A percentile compares a stretch with the other conserved stretches of the same genome.
These are phyloP conservation scores for Nomada fucata DNA, from an alignment of 2,888 invertebrate genomes.

Conservation along the genomic window DNA sequence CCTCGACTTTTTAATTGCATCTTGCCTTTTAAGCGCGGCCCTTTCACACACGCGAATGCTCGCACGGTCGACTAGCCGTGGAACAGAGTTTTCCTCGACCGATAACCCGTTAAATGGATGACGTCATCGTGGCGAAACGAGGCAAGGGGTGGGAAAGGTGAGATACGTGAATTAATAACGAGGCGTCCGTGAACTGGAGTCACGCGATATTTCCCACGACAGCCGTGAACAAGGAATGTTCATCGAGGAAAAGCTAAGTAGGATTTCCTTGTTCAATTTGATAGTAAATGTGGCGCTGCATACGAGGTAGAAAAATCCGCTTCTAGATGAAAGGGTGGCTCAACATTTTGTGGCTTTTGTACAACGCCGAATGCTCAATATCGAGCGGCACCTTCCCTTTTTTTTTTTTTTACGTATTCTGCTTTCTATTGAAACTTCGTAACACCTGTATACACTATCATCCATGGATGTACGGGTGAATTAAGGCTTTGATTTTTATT, in stretches of 20 bases:
- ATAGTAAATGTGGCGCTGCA: conserved; percentile 12
- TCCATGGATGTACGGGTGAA: too few species aligned
- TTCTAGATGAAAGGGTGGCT: conserved; percentile 8
- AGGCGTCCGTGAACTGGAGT: neutral
- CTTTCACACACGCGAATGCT: conserved; percentile 3
- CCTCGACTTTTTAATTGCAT: conserved; percentile 12
- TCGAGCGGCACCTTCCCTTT: conserved; percentile 6
- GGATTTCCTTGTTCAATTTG: conserved; percentile 19
- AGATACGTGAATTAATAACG: conserved; percentile 41
- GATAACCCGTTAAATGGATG: conserved; percentile 40
- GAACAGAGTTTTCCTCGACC: conserved; percentile 36
- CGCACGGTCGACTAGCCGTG: conserved; percentile 24
- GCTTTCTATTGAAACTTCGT: neutral
- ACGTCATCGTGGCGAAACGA: conserved; percentile 9
- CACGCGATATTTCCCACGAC: conserved; percentile 12
- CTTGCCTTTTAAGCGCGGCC: neutral
- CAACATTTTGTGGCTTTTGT: conserved; percentile 32
- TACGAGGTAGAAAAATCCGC: neutral
- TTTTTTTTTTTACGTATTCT: neutral
- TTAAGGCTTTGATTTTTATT: too few species aligned
- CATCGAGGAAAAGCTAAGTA: conserved; percentile 1
- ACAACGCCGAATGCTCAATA: conserved; percentile 16
- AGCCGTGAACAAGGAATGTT: neutral
- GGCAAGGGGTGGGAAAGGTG: conserved; percentile 15
- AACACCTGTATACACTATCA: too few species aligned